Base-by-base conservation (phyloP, 2,888 invertebrate species). In the Caenorhabditis panamensis region DNA sequence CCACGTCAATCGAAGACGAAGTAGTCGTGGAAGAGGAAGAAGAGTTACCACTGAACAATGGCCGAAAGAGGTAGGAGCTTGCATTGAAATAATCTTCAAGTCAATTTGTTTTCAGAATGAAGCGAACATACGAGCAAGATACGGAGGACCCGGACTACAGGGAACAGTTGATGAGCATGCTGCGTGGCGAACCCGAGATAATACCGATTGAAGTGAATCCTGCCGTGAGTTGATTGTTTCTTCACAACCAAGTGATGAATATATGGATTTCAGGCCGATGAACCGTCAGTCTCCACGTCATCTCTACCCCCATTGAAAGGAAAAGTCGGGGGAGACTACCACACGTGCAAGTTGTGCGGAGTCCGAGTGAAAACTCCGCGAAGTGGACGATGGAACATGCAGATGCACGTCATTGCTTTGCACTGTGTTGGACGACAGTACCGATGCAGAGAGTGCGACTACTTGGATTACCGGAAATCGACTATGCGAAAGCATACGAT, bases 331-430 rank as follows among this genome's bases (percentile, higher is more conserved):
- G 56, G 62, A 18, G 82, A 82, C 4, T 76, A 84, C 51, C 84
- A 84, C 58, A 61, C 73, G 22, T 84, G 84, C 67, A 22, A 59
- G 59, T 9, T 83, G 28, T 84, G 84, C 53, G 68, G 73, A 20
- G 82, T 82, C 5, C 51, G 81, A 24, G 82, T 84, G 26, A 82
- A 81, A 44, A 77, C 84, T 5, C 84, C 82, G 20, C 36, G 84
- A n/a, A 75, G 84, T 26, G 84, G 84, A 0, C 66, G 84, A 3
- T 84, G 84, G 84, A 84, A 84, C 47, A 76, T 84, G 6, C 84
- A 84, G 63, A 84, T 84, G 84, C 84, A 84, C 51, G 82, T 82
- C 31, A 80, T 84, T 61, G 84, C 84, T n/a, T 73, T 82, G 41
- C 84, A 84, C 49, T 82, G 80, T 41, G 62, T 67, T 13, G 67